Conservation (phyloP, 2,888 invertebrate genomes). For the Orchesellides sinensis region DNA sequence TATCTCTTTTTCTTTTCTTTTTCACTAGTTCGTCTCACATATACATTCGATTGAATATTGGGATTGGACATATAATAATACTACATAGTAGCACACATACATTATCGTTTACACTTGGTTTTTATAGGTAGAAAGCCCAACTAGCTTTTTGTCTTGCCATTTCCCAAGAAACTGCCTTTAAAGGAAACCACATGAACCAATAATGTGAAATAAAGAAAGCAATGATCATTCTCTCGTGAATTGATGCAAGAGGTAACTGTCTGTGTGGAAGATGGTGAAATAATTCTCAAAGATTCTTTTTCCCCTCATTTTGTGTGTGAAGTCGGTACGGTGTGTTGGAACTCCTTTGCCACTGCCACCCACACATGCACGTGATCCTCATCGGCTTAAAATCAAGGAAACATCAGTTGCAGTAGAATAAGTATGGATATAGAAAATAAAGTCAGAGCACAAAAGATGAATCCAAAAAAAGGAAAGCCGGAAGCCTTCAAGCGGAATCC, state of each 20-base stretch:
- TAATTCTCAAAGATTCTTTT: not conserved
- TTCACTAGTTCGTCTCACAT: too few relatives aligned
- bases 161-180: not conserved
- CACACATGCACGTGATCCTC: slow-evolving; percentile 36
- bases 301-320: too few relatives aligned
- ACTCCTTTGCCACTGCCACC: slow-evolving; percentile 14
- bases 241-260: slow-evolving; percentile 15
- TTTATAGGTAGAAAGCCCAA: not conserved
- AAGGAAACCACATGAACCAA: not conserved
- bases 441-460: slow-evolving; percentile 20
- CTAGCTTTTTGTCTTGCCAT: not conserved
- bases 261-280: not conserved
- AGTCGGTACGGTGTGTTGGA: slow-evolving; percentile 9
- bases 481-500: too few relatives aligned
- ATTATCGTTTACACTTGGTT: not conserved
- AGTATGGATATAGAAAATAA: not conserved
- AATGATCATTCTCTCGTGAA: slow-evolving; percentile 19
- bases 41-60: too few relatives aligned
- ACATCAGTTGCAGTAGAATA: not conserved
- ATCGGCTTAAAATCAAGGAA: not conserved
- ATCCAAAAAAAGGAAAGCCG: slow-evolving; percentile 22
- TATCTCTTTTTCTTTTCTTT: too few relatives aligned
- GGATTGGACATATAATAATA: slow-evolving; percentile 14
- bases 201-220: not conserved
- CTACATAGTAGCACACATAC: not conserved